Evolutionary conservation across 2,113 vertebrate genomes (phyloP).

Genomic region (Malurus alboscapulatus): DNA sequence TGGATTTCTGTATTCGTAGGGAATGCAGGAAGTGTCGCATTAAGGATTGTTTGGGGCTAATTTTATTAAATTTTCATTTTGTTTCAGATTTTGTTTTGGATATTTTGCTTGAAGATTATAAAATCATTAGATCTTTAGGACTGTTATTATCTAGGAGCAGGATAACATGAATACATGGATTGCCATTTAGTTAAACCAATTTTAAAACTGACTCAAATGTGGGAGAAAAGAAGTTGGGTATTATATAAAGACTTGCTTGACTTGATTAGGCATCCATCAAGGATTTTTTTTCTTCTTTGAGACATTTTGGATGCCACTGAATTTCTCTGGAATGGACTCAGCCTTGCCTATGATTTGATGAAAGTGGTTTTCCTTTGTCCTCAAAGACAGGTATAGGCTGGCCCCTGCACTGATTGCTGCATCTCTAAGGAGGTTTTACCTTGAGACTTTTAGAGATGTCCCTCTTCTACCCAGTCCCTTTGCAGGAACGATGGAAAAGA

Average conservation of each 20-base stretch:
- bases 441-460: neutral
- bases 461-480: neutral
- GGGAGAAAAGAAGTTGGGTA: neutral
- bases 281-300: neutral
- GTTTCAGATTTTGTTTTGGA: neutral
- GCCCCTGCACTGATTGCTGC: neutral
- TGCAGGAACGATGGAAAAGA: neutral
- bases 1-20: neutral
- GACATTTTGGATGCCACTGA: neutral
- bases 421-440: neutral
- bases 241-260: neutral
- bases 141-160: neutral
- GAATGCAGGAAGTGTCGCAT: neutral
- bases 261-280: neutral
- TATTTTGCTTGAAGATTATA: neutral
- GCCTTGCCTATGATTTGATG: neutral
- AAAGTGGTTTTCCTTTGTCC: neutral
- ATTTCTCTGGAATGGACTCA: neutral
- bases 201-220: neutral
- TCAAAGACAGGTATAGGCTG: neutral
- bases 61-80: neutral
- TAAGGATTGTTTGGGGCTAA: neutral
- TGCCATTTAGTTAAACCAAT: constrained; percentile 6
- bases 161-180: neutral
- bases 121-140: constrained; percentile 26